These are phyloP conservation scores for Acanthopagrus latus DNA, from an alignment of 2,797 vertebrate genomes.

Conservation along the genomic window DNA sequence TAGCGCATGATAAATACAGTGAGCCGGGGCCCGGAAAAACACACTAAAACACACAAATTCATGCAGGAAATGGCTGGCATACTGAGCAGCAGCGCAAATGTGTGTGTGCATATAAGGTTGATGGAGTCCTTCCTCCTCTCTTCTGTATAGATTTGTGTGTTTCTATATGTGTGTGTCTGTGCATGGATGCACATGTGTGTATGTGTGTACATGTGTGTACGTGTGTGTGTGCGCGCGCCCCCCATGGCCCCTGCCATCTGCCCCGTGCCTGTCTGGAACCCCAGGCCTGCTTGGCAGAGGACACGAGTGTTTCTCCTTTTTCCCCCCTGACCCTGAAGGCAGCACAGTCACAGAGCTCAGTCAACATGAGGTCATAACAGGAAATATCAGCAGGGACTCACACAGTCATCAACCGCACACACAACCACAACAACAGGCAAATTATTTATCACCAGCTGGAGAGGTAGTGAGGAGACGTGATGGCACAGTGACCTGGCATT, in stretches of 20 bases:
- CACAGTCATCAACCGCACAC: neutral
- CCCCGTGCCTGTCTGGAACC: constrained; percentile 66
- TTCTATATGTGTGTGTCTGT: constrained; percentile 16
- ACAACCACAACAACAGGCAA: neutral
- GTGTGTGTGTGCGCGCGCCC: constrained; percentile 22
- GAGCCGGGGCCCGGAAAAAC: constrained; percentile 19
- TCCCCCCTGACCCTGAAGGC: constrained; percentile 54
- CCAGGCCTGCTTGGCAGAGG: constrained; percentile 58
- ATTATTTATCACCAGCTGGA: neutral
- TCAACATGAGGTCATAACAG: constrained; percentile 45
- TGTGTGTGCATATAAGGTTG: constrained; percentile 28
- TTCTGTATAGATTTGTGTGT: constrained; percentile 17
- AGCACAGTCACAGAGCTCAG: constrained; percentile 56
- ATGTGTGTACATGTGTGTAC: constrained; percentile 2
- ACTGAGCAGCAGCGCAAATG: constrained; percentile 15
- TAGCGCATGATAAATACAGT: constrained; percentile 55
- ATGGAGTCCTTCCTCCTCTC: constrained; percentile 45
- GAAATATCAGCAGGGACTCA: constrained; percentile 23
- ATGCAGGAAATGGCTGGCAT: constrained; percentile 33
- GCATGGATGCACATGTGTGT: neutral
- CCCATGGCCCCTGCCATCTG: constrained; percentile 74
- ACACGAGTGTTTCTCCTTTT: constrained; percentile 47
- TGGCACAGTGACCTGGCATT: neutral
- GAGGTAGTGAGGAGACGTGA: neutral
- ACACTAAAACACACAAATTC: constrained; percentile 36